Evolutionary conservation across 2,888 invertebrate genomes (phyloP).

Genomic region (Rotaria magnacalcarata): DNA sequence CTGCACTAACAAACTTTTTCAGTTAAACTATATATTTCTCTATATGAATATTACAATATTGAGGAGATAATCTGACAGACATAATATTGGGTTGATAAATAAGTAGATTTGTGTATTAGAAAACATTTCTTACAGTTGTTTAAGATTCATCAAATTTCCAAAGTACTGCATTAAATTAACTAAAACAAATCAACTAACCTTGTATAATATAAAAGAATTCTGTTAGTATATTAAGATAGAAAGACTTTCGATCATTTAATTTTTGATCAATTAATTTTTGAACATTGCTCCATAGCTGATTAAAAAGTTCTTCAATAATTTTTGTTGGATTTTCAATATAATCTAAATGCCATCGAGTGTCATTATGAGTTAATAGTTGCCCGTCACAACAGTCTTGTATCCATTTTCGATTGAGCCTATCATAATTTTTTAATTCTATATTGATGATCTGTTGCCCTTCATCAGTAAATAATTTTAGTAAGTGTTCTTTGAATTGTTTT

Average conservation of each 20-base stretch:
- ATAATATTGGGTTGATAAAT: too few species aligned
- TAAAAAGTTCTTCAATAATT: background rate
- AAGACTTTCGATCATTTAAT: background rate
- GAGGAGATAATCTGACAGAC: too few species aligned
- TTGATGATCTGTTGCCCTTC: background rate
- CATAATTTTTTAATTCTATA: background rate
- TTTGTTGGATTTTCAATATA: constrained; percentile 15
- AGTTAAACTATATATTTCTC: too few species aligned
- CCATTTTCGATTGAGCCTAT: background rate
- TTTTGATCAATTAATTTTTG: background rate
- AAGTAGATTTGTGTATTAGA: too few species aligned
- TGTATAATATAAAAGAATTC: background rate
- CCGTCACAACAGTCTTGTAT: background rate
- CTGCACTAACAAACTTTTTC: too few species aligned
- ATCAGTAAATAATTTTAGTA: background rate
- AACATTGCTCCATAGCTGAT: background rate
- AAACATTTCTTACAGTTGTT: too few species aligned
- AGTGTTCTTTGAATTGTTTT: background rate
- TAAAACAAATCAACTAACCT: too few species aligned
- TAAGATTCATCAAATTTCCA: too few species aligned
- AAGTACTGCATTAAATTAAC: too few species aligned
- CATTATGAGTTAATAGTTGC: background rate
- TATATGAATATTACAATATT: too few species aligned
- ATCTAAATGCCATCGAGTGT: background rate
- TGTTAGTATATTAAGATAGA: background rate